Conservation (phyloP, 2,888 invertebrate species). For the Cremastobaeus sp. region DNA sequence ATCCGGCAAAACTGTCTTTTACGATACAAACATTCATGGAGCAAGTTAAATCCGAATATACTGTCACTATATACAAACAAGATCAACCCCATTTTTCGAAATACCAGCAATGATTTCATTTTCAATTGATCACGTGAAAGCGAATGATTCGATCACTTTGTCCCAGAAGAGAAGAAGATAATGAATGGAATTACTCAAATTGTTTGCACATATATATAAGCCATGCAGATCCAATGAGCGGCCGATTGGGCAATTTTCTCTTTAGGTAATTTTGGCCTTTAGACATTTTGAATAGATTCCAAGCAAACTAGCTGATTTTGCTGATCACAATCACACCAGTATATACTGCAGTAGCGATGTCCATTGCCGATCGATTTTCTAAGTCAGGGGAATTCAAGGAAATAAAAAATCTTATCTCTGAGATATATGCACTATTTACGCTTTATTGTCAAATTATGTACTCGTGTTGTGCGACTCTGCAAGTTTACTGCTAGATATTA, state of each 20-base stretch:
- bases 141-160: not conserved
- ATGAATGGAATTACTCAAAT: conserved; percentile 14
- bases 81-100: too few relatives aligned
- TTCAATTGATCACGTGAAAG: not conserved
- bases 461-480: too few relatives aligned
- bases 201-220: conserved; percentile 17
- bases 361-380: conserved; percentile 41
- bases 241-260: conserved; percentile 38
- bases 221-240: conserved; percentile 23
- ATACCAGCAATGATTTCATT: too few relatives aligned
- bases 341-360: conserved; percentile 28
- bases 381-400: conserved; percentile 24
- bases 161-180: not conserved
- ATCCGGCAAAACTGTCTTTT: not conserved
- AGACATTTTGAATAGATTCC: conserved; percentile 43
- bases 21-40: too few relatives aligned
- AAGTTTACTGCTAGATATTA: too few relatives aligned
- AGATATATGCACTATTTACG: conserved; percentile 3
- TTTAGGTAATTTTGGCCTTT: conserved; percentile 38
- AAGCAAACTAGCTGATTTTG: conserved; percentile 48
- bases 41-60: too few relatives aligned
- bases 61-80: too few relatives aligned
- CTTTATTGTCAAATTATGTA: too few relatives aligned
- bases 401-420: conserved; percentile 14
- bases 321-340: conserved; percentile 33